A percentile compares a stretch with the other conserved stretches of the same genome.
These are phyloP conservation scores for Macaria liturata DNA, from an alignment of 2,888 invertebrate genomes.

Conservation along the genomic window DNA sequence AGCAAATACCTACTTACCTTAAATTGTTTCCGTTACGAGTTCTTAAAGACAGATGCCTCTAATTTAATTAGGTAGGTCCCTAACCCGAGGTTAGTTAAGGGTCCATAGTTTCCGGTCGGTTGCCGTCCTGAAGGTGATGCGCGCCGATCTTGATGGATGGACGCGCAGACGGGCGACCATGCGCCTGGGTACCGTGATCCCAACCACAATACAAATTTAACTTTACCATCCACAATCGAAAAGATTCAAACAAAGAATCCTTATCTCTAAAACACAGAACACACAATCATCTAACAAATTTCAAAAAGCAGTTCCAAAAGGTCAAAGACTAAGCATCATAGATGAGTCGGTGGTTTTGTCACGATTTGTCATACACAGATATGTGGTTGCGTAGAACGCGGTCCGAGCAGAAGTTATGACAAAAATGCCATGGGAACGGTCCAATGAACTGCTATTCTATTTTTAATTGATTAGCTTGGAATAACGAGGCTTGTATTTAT, in stretches of 20 bases:
- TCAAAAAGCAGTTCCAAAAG: constrained; percentile 3
- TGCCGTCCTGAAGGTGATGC: constrained; percentile 75
- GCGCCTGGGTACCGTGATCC: constrained; percentile 68
- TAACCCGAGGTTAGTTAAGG: constrained; percentile 26
- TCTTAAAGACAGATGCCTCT: constrained; percentile 8
- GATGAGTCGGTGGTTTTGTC: constrained; percentile 80
- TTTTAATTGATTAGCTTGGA: constrained; percentile 56
- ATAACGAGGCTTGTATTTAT: constrained; percentile 36
- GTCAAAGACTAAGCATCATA: constrained; percentile 46
- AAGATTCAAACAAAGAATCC: constrained; percentile 24
- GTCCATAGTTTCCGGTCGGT: constrained; percentile 70
- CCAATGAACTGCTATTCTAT: constrained; percentile 51
- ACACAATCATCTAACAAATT: constrained; percentile 31
- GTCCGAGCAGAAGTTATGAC: constrained; percentile 71
- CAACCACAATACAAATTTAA: constrained; percentile 49
- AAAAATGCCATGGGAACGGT: constrained; percentile 73
- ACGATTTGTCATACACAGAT: constrained; percentile 80
- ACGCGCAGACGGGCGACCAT: constrained; percentile 68
- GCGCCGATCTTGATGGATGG: constrained; percentile 80
- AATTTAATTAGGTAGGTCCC: constrained; percentile 24
- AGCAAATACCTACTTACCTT: too few species aligned
- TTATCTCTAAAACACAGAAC: constrained; percentile 44
- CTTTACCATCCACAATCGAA: constrained; percentile 34
- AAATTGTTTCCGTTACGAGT: constrained; percentile 2
- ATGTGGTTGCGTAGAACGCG: constrained; percentile 60